Conservation (phyloP, 2,888 invertebrate genomes). For the Epiperipatus broadwayi region DNA sequence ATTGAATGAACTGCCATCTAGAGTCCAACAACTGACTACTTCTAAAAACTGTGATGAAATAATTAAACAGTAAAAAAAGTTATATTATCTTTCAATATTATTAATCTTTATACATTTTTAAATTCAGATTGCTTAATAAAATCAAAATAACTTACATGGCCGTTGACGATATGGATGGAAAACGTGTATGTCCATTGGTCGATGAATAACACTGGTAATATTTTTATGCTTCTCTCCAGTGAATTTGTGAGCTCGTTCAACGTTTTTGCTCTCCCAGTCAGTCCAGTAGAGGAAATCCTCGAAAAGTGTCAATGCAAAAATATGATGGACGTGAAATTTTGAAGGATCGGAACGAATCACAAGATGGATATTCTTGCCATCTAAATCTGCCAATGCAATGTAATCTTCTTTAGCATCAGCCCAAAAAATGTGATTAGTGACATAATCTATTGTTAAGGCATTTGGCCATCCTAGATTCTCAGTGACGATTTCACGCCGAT, state of each 20-base stretch:
- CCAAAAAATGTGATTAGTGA: constrained; percentile 59
- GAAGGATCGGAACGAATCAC: neutral
- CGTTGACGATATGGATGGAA: constrained; percentile 57
- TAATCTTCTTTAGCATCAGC: constrained; percentile 70
- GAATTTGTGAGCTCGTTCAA: constrained; percentile 52
- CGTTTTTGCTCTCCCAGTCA: constrained; percentile 68
- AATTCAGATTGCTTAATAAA: too few relatives aligned
- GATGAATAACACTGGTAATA: constrained; percentile 47
- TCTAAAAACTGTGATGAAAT: too few relatives aligned
- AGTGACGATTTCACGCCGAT: constrained; percentile 42
- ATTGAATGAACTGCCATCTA: too few relatives aligned
- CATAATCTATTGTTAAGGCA: constrained; percentile 54
- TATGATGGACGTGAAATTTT: constrained; percentile 56
- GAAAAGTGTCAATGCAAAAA: constrained; percentile 63
- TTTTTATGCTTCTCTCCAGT: constrained; percentile 44
- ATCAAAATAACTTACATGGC: constrained; percentile 24
- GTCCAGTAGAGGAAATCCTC: constrained; percentile 78
- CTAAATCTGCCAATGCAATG: constrained; percentile 59
- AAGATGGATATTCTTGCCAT: constrained; percentile 52
- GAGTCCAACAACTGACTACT: too few relatives aligned
- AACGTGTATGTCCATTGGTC: constrained; percentile 75
- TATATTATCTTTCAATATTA: too few relatives aligned
- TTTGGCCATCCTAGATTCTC: constrained; percentile 65
- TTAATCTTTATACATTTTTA: too few relatives aligned
- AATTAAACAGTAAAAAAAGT: too few relatives aligned